Percentiles rank a stretch among this genome's conserved stretches.
phyloP scores from a whole-genome alignment of 2,888 invertebrate genomes.

The Dastarcus helophoroides region DNA sequence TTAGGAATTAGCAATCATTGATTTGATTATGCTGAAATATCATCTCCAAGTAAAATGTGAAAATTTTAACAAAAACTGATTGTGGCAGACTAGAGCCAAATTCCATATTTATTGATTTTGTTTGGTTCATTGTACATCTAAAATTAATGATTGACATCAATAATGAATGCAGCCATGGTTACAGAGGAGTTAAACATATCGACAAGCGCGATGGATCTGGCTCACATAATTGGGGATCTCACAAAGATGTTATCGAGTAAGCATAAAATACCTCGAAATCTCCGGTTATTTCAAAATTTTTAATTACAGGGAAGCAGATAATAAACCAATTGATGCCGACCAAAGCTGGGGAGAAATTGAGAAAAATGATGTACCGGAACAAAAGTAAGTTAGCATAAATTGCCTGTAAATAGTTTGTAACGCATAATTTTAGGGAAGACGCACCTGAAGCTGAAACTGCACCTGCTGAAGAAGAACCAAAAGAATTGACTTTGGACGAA shows the following conservation, averaged over 20 bases:
- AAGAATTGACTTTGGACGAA: conserved; percentile 86
- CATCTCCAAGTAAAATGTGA: too few relatives aligned
- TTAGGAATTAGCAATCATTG: too few relatives aligned
- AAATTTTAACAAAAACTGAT: too few relatives aligned
- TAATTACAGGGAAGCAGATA: conserved; percentile 31
- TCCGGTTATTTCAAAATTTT: not conserved
- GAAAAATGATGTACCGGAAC: conserved; percentile 25
- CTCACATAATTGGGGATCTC: conserved; percentile 91
- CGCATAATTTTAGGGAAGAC: conserved; percentile 25
- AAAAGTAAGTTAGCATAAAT: conserved; percentile 22
- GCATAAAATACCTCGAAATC: conserved; percentile 17
- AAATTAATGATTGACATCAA: conserved; percentile 20
- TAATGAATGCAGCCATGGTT: conserved; percentile 42
- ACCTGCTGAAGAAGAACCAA: conserved; percentile 62
- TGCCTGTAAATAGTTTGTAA: not conserved
- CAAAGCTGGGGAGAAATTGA: conserved; percentile 42
- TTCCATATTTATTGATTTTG: too few relatives aligned
- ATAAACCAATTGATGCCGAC: conserved; percentile 26
- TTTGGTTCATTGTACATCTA: too few relatives aligned
- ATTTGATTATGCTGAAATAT: too few relatives aligned
- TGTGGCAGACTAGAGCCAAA: too few relatives aligned
- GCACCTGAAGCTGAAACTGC: conserved; percentile 26
- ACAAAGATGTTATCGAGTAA: conserved; percentile 81
- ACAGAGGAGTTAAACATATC: conserved; percentile 77
- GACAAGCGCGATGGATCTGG: conserved; percentile 93